phyloP scores from a whole-genome alignment of 1,140 invertebrate species.

The Pemphigus obesinymphae region DNA sequence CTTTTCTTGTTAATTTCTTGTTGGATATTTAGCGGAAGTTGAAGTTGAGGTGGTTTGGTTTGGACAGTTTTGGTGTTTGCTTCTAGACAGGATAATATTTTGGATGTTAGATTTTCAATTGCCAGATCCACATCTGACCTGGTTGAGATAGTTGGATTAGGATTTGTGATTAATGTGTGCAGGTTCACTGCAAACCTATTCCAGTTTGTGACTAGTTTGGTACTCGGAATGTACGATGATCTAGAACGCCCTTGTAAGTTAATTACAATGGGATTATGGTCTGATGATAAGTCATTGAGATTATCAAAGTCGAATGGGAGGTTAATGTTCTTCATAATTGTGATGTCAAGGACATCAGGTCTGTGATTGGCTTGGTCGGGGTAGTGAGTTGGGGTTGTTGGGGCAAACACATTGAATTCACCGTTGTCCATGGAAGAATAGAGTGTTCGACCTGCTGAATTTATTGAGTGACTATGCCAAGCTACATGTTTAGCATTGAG shows the following conservation, averaged over 20 bases:
- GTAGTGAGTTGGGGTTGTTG: neutral
- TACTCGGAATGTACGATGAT: neutral
- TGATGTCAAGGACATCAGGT: neutral
- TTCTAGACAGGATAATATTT: too few relatives aligned
- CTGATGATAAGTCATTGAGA: too few relatives aligned
- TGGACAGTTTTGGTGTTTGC: neutral
- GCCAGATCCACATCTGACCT: neutral
- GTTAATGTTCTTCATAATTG: neutral
- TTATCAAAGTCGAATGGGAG: neutral
- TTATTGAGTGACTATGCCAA: neutral
- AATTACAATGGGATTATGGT: too few relatives aligned
- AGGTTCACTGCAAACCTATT: neutral
- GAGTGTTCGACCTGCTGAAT: neutral
- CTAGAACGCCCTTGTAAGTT: too few relatives aligned
- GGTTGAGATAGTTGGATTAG: neutral
- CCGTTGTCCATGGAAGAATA: neutral
- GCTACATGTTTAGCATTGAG: neutral
- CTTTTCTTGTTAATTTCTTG: neutral
- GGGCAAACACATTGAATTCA: neutral
- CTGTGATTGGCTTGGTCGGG: neutral
- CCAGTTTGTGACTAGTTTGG: neutral
- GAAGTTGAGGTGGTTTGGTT: neutral
- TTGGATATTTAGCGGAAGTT: neutral
- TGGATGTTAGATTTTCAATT: neutral
- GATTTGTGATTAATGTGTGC: neutral